phyloP scores from a whole-genome alignment of 2,797 vertebrate species.

The Xiphorhynchus erythropygius region DNA sequence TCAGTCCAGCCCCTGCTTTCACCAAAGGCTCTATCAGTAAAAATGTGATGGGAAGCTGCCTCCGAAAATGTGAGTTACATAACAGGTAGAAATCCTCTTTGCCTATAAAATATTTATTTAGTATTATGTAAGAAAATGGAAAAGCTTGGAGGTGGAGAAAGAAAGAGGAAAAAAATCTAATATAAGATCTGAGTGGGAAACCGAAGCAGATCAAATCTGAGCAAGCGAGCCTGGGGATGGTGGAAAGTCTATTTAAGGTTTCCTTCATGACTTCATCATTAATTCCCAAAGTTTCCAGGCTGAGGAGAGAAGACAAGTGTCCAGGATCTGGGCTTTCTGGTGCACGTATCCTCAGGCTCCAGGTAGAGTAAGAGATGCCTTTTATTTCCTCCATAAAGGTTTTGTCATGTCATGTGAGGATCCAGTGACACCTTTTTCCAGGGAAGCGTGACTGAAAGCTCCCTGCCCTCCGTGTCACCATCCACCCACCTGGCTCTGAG shows the following conservation, averaged over 20 bases:
- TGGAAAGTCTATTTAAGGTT: slow-evolving; percentile 26
- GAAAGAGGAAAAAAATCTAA: slow-evolving; percentile 17
- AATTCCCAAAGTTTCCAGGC: not conserved
- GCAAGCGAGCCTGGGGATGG: not conserved
- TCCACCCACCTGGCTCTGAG: not conserved
- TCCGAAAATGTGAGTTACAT: slow-evolving; percentile 7
- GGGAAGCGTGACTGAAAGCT: not conserved
- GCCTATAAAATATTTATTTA: slow-evolving; percentile 45
- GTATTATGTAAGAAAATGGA: slow-evolving; percentile 47
- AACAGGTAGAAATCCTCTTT: slow-evolving; percentile 31
- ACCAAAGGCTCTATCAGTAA: not conserved
- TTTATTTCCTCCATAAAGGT: not conserved
- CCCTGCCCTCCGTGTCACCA: not conserved
- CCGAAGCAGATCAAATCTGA: slow-evolving; percentile 14
- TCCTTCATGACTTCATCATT: not conserved
- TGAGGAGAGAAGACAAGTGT: not conserved
- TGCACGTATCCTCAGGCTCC: not conserved
- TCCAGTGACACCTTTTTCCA: not conserved
- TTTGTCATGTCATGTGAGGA: not conserved
- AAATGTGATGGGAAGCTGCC: slow-evolving; percentile 22
- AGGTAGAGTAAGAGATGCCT: not conserved
- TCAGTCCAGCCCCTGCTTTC: not conserved
- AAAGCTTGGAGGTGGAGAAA: slow-evolving; percentile 29
- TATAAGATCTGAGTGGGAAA: slow-evolving; percentile 50
- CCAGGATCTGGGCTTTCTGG: not conserved